These are phyloP conservation scores for Phyllopteryx taeniolatus DNA, from an alignment of 2,113 vertebrate genomes.

Conservation along the genomic window DNA sequence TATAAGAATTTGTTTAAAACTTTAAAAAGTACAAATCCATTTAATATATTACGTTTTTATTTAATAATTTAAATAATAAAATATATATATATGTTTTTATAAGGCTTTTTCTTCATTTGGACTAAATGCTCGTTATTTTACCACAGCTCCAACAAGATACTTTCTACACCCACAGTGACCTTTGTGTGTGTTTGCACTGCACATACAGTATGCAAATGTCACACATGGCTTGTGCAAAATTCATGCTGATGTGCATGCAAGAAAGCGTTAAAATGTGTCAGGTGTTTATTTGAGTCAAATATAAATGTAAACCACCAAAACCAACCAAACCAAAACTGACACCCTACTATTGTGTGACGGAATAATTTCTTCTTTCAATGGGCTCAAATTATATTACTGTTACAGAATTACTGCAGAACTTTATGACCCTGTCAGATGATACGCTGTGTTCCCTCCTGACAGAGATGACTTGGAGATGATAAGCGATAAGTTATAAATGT, in stretches of 20 bases:
- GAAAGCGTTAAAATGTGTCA: background rate
- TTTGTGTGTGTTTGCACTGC: slow-evolving; percentile 4
- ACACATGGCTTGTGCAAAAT: background rate
- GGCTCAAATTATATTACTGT: background rate
- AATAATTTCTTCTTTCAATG: background rate
- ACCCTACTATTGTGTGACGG: too few relatives aligned
- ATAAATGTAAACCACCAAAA: background rate
- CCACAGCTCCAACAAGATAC: background rate
- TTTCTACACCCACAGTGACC: slow-evolving; percentile 14
- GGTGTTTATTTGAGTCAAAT: background rate
- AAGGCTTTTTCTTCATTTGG: too few relatives aligned
- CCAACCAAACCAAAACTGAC: too few relatives aligned
- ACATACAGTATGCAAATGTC: background rate
- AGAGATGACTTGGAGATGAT: background rate
- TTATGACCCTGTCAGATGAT: background rate
- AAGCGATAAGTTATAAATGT: background rate
- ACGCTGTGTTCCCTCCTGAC: background rate
- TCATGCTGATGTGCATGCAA: background rate
- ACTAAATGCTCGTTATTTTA: too few relatives aligned
- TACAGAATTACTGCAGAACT: background rate
- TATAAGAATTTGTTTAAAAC: too few relatives aligned
- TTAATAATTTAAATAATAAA: too few relatives aligned
- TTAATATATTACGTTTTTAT: too few relatives aligned
- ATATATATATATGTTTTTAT: too few relatives aligned
- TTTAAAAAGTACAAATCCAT: too few relatives aligned